Percentiles rank a stretch among this genome's conserved stretches.
Evolutionary conservation across 2,113 vertebrate genomes (phyloP).

Genomic region (Grus americana): DNA sequence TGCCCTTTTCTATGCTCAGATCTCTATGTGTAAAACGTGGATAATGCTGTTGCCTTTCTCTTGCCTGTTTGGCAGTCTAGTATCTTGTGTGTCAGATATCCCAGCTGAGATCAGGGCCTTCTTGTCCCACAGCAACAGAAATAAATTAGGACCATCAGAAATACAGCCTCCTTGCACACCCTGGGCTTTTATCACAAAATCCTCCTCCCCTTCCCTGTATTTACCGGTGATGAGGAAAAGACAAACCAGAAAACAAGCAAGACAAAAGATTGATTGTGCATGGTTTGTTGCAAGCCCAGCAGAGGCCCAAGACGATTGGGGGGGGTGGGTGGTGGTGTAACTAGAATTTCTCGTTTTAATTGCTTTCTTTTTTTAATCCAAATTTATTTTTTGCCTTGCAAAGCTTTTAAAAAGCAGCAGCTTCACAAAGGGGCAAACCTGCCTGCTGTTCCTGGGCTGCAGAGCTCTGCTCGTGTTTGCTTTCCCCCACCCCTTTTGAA

Average conservation of each 20-base stretch:
- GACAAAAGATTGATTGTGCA: conserved; percentile 21
- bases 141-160: neutral
- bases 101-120: conserved; percentile 1
- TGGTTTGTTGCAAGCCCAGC: neutral
- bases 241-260: neutral
- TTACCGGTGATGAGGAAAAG: neutral
- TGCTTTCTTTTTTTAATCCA: neutral
- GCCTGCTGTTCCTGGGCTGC: conserved; percentile 9
- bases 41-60: neutral
- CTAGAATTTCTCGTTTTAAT: conserved; percentile 50
- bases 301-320: conserved; percentile 2
- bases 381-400: neutral
- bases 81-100: neutral
- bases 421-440: conserved; percentile 10
- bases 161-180: neutral
- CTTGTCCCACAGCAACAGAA: neutral
- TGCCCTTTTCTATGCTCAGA: neutral
- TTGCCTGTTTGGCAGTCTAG: neutral
- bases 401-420: conserved; percentile 5
- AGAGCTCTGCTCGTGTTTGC: neutral
- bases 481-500: conserved; percentile 10
- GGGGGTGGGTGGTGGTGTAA: neutral
- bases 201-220: neutral
- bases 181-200: neutral
- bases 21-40: neutral